phyloP scores from a whole-genome alignment of 2,888 invertebrate genomes.

The Metacarcinus magister region DNA sequence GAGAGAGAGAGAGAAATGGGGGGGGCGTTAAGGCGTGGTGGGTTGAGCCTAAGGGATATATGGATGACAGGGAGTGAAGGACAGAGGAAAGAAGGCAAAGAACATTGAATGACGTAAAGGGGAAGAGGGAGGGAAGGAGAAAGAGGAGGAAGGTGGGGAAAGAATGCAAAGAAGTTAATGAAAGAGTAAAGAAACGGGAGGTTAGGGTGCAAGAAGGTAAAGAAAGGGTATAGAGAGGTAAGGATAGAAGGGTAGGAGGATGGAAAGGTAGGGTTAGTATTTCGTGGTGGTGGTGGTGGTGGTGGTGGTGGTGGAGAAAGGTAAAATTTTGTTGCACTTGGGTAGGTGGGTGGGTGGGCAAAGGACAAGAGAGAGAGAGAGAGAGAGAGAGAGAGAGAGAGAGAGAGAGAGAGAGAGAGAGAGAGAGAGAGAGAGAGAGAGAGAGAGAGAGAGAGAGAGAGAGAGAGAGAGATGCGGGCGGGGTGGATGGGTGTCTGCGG shows the following conservation, averaged over 20 bases:
- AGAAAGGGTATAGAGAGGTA: too few species aligned
- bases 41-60: not conserved
- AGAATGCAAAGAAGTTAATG: not conserved
- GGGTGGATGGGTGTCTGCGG: constrained; percentile 43
- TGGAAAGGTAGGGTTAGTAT: too few species aligned
- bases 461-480: constrained; percentile 50
- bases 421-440: constrained; percentile 62
- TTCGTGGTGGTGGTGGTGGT: too few species aligned
- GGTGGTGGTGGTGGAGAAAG: too few species aligned
- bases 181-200: too few species aligned
- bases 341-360: not conserved
- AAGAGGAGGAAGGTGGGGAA: not conserved
- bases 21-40: not conserved
- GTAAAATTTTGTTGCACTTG: too few species aligned
- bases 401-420: constrained; percentile 65
- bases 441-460: constrained; percentile 62
- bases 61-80: constrained; percentile 2
- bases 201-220: too few species aligned
- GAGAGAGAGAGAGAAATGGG: constrained; percentile 4
- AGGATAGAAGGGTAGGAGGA: too few species aligned
- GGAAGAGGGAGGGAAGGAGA: constrained; percentile 50
- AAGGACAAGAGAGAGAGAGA: not conserved
- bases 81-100: not conserved
- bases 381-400: constrained; percentile 65
- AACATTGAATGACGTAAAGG: not conserved